Base-by-base conservation (phyloP, 2,888 invertebrate genomes). In the Cheilosia vernalis region DNA sequence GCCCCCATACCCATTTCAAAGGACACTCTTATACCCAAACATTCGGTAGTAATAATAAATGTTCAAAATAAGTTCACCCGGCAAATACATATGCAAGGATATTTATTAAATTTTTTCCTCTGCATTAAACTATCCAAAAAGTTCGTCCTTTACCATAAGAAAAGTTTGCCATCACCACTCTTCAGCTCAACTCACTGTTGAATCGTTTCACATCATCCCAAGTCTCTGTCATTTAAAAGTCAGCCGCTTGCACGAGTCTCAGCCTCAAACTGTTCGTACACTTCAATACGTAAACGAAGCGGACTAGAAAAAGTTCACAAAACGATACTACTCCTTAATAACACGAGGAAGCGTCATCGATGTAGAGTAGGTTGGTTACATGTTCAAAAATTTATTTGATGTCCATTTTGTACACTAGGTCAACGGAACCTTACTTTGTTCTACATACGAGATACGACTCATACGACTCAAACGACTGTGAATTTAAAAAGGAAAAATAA, bases 401-500 rank as follows among this genome's bases (percentile, higher is more conserved):
- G n/a, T 47, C 17, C 17, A 17, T 17, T n/a, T 47, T 47, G 7
- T 9, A n/a, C 7, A 47, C 44, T 47, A 1, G 21, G 51, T 51
- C 51, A 7, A 15, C 81, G 76, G 30, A 7, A 30, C 30, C 9
- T 30, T 30, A 7, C 30, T 30, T 30, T 30, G 30, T 30, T 30
- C 30, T 30, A 30, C 30, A 30, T 30, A 30, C 30, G n/a, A n/a
- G n/a, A n/a, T n/a, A n/a, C n/a, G n/a, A n/a, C n/a, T n/a, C 30
- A 30, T 30, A 30, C 30, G 30, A 81, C 64, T 69, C 17, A 47
- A 79, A 63, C 5, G 19, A 27, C 30, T 37, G 15, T n/a, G 37
- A 21, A 51, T 64, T 49, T 56, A 55, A 47, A 51, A n/a, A n/a
- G n/a, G n/a, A n/a, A 51, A 10, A 30, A 30, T 7, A 30, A 51